Evolutionary conservation across 2,888 invertebrate genomes (phyloP), one percentile per base, ranked within the genome.

Genomic region (Pseudoips prasinana): DNA sequence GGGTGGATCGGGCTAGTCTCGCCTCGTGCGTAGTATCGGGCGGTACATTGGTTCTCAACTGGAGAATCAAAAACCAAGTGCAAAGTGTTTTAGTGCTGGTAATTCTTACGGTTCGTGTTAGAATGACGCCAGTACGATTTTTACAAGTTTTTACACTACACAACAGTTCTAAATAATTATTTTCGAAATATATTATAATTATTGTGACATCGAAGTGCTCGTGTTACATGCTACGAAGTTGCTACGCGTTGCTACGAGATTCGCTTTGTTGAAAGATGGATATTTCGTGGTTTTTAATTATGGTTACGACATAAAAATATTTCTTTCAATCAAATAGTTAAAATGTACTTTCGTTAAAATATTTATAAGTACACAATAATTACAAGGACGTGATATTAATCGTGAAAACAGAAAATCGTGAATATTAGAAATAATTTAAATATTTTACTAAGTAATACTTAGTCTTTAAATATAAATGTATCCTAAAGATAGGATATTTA

Each of bases 71-170:
- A 63, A 77, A 75, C 55, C 57, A 64, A 79, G 75, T 80, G 75
- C 79, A 71, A 75, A 82, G 83, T 84, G 85, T 52, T 36, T 34
- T 29, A 49, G 64, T 65, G 73, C 68, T 62, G 73, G 73, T 75
- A 74, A 65, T 67, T 62, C 63, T 56, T 58, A 80, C 81, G 80
- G 82, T 84, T 75, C 69, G 83, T 83, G 82, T 68, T 73, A 60
- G 67, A 63, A 83, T 83, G 78, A 73, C 73, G 68, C 63, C 74
- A 74, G 84, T 84, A 83, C 70, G 80, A 67, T 32, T 27, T 33
- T 40, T 46, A 29, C 27, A 45, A 59, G 57, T 63, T 71, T 66
- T 72, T 57, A 54, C 60, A 59, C 60, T 56, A 50, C 44, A 60
- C 46, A 35, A 30, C 37, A 54, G 44, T 47, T 46, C 33, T 30